These are phyloP conservation scores for Urocyon cinereoargenteus DNA, from an alignment of 2,797 vertebrate species.

Conservation along the genomic window DNA sequence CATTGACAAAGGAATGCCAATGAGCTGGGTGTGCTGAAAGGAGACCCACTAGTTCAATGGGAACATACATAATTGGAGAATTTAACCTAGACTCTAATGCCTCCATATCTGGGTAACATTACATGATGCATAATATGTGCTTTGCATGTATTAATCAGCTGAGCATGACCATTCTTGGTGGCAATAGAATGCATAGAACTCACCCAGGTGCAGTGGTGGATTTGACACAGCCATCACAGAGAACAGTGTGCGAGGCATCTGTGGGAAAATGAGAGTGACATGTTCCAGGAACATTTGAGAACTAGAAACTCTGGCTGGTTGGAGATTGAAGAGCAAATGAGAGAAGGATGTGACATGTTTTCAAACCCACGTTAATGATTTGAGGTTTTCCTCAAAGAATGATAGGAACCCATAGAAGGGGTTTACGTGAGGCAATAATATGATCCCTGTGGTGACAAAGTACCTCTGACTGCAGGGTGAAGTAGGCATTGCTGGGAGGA, in stretches of 20 bases:
- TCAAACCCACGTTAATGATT: not conserved
- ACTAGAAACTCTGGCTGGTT: not conserved
- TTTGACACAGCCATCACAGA: not conserved
- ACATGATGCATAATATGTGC: not conserved
- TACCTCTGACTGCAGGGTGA: not conserved
- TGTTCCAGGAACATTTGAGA: not conserved
- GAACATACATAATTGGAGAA: not conserved
- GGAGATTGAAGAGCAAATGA: not conserved
- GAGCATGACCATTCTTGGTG: not conserved
- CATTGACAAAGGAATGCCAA: not conserved
- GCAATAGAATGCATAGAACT: not conserved
- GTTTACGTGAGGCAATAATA: not conserved
- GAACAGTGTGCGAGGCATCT: not conserved
- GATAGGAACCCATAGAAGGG: not conserved
- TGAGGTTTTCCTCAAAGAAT: not conserved
- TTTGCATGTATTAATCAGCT: not conserved
- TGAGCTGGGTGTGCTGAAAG: not conserved
- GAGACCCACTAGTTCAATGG: not conserved
- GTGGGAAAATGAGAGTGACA: not conserved
- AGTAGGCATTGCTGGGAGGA: not conserved
- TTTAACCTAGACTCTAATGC: not conserved
- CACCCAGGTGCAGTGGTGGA: not conserved
- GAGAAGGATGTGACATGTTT: not conserved
- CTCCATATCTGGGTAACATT: not conserved
- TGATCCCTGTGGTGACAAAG: not conserved